phyloP scores from a whole-genome alignment of 2,888 invertebrate species.

The Alcis repandata region DNA sequence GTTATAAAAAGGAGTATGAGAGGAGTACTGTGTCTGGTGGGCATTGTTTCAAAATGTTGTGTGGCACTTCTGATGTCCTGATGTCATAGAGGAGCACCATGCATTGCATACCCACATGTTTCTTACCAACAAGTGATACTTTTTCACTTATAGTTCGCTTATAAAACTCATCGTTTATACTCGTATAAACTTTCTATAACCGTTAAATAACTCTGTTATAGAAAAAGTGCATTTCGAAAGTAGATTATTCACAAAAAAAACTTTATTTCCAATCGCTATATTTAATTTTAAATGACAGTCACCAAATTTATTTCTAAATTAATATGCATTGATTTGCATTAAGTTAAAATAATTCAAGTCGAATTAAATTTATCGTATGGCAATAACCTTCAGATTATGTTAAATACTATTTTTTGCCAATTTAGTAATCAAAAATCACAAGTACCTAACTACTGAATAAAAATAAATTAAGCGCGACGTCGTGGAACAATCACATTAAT shows the following conservation, averaged over 20 bases:
- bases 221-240: background rate
- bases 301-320: constrained; percentile 10
- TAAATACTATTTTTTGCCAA: constrained; percentile 23
- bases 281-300: background rate
- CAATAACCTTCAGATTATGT: constrained; percentile 20
- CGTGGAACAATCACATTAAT: constrained; percentile 13
- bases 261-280: background rate
- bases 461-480: constrained; percentile 16
- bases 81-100: no score
- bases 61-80: no score
- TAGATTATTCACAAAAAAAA: background rate
- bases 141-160: background rate
- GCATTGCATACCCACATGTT: no score
- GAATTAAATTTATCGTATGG: constrained; percentile 9
- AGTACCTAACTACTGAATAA: constrained; percentile 5
- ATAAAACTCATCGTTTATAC: background rate
- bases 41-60: no score
- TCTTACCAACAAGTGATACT: background rate
- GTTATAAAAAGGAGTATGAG: no score
- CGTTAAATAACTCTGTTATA: background rate
- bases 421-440: constrained; percentile 17
- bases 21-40: no score
- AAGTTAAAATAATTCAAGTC: constrained; percentile 18
- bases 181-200: background rate
- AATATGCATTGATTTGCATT: constrained; percentile 25